phyloP scores from a whole-genome alignment of 2,113 vertebrate species.

The Psilopsiagon aymara region DNA sequence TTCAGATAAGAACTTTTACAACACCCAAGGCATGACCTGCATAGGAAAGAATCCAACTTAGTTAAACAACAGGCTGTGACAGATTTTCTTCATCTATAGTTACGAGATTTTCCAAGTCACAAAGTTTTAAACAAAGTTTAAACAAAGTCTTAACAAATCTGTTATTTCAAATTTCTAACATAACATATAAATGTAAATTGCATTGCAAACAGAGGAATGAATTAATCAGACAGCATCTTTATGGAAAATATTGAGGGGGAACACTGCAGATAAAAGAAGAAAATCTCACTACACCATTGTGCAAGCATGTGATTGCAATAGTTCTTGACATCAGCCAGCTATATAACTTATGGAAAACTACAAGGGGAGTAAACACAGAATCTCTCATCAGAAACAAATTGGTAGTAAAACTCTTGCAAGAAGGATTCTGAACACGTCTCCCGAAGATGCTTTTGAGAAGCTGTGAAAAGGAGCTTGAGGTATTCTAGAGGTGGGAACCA shows the following conservation, averaged over 20 bases:
- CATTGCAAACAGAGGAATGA: conserved; percentile 4
- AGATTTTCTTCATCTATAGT: background rate
- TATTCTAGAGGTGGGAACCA: background rate
- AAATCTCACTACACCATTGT: conserved; percentile 34
- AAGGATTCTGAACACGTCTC: background rate
- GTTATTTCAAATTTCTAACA: background rate
- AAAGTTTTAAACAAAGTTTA: background rate
- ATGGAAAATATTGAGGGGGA: conserved; percentile 9
- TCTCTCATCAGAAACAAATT: conserved; percentile 5
- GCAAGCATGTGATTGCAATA: conserved; percentile 16
- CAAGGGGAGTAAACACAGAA: background rate
- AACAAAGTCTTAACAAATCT: background rate
- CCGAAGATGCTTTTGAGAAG: background rate
- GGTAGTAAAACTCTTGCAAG: background rate
- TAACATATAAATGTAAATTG: conserved; percentile 46
- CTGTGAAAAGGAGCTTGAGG: background rate
- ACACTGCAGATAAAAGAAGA: conserved; percentile 3
- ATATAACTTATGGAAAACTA: background rate
- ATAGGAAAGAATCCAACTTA: background rate
- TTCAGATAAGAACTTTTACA: background rate
- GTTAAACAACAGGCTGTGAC: background rate
- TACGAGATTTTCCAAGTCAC: conserved; percentile 1
- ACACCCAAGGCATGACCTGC: background rate
- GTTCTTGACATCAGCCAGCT: conserved; percentile 20
- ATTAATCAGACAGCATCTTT: conserved; percentile 36